These are phyloP conservation scores for Tipula confusa DNA, from an alignment of 2,888 invertebrate genomes.

Conservation along the genomic window DNA sequence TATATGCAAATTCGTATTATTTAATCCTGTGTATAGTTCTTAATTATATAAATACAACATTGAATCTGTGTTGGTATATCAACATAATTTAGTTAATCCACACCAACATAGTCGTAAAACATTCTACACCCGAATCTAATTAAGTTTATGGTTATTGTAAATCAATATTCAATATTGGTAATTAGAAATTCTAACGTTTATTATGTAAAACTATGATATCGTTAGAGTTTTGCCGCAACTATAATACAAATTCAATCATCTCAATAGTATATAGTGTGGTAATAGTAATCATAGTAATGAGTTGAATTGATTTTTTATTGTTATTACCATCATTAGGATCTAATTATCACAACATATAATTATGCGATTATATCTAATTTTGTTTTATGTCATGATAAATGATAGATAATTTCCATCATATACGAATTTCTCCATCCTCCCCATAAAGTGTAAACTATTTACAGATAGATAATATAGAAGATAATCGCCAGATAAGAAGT, in stretches of 20 bases:
- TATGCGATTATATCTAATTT: not conserved
- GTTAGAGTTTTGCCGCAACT: not conserved
- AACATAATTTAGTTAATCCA: not conserved
- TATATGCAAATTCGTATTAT: too few species aligned
- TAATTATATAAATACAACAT: not conserved
- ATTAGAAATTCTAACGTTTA: not conserved
- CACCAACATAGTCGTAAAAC: not conserved
- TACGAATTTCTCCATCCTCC: not conserved
- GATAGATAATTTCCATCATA: not conserved
- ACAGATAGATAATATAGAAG: not conserved
- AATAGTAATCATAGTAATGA: not conserved
- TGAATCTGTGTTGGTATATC: not conserved
- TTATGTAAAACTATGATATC: not conserved
- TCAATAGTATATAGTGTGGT: not conserved
- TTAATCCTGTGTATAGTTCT: too few species aligned
- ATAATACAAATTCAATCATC: not conserved
- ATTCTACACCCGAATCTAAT: not conserved
- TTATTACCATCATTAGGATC: not conserved
- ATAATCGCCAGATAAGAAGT: not conserved
- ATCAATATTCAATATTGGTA: not conserved
- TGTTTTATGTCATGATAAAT: not conserved
- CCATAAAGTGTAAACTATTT: not conserved
- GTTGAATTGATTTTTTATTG: not conserved
- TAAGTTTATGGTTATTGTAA: not conserved
- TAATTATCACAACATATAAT: not conserved